Percentiles rank a stretch among this genome's conserved stretches.
Conservation (phyloP, 2,888 invertebrate genomes). For the Dorcus parallelipipedus region DNA sequence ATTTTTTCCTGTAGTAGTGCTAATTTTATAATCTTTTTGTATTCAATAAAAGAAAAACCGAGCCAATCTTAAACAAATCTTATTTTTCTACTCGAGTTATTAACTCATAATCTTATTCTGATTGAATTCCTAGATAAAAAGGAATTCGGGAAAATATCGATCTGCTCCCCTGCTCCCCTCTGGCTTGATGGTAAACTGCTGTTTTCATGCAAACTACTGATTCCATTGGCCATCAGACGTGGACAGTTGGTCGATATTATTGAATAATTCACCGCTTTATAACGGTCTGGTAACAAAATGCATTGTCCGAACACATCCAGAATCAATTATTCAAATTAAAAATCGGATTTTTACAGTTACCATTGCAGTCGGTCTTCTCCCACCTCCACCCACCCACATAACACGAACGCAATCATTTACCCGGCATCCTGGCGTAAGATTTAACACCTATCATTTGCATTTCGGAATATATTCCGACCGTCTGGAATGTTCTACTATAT, state of each 20-base stretch:
- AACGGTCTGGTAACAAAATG: neutral
- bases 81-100: too few species aligned
- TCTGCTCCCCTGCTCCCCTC: too few species aligned
- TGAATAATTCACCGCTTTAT: constrained; percentile 15
- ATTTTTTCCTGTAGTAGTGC: too few species aligned
- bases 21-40: too few species aligned
- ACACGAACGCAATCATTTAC: constrained; percentile 18
- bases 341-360: constrained; percentile 24
- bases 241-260: constrained; percentile 16
- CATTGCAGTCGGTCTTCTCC: constrained; percentile 4
- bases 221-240: constrained; percentile 14
- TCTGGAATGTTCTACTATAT: constrained; percentile 24
- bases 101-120: too few species aligned
- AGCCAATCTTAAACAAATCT: too few species aligned
- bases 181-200: neutral
- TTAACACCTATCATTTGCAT: constrained; percentile 33
- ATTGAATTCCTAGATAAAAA: too few species aligned
- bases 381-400: constrained; percentile 15
- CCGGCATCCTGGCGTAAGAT: constrained; percentile 25
- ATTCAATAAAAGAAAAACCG: too few species aligned
- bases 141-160: too few species aligned
- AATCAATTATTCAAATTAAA: constrained; percentile 26
- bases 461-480: constrained; percentile 29
- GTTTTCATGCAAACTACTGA: constrained; percentile 6
- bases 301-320: neutral